Percentiles rank a stretch among this genome's conserved stretches.
Conservation (phyloP, 2,888 invertebrate genomes). For the Tipula confusa region DNA sequence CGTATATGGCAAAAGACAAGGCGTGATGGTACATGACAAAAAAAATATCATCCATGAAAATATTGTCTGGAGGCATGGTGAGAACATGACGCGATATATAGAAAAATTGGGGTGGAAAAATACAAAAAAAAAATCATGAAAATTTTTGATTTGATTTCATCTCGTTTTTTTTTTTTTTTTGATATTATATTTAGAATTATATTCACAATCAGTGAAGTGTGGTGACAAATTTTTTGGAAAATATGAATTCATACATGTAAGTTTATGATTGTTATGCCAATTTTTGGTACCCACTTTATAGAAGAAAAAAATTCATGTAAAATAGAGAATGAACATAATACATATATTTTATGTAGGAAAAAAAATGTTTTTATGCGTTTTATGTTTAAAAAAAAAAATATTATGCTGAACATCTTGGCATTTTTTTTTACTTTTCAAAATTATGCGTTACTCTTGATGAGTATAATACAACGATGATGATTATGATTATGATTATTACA, state of each 20-base stretch:
- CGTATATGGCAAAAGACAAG: neutral
- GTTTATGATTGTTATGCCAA: neutral
- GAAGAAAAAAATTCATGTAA: neutral
- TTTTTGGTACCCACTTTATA: neutral
- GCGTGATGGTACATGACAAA: neutral
- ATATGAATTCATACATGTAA: neutral
- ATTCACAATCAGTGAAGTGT: constrained; percentile 28
- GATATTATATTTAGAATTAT: neutral
- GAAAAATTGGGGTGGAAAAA: neutral
- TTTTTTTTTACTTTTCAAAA: neutral
- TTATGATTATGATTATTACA: neutral
- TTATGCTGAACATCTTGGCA: neutral
- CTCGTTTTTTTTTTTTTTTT: too few relatives aligned
- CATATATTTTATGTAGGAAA: neutral
- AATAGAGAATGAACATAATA: neutral
- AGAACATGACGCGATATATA: neutral
- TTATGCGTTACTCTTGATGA: constrained; percentile 12
- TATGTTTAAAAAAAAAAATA: neutral
- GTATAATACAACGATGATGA: neutral
- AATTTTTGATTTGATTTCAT: neutral
- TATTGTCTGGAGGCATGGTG: neutral
- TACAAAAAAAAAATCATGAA: neutral
- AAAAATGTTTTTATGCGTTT: neutral
- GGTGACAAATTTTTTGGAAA: constrained; percentile 29
- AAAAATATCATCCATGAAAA: neutral